Conservation (phyloP, 1,140 invertebrate genomes). For the Platorchestia sp. region DNA sequence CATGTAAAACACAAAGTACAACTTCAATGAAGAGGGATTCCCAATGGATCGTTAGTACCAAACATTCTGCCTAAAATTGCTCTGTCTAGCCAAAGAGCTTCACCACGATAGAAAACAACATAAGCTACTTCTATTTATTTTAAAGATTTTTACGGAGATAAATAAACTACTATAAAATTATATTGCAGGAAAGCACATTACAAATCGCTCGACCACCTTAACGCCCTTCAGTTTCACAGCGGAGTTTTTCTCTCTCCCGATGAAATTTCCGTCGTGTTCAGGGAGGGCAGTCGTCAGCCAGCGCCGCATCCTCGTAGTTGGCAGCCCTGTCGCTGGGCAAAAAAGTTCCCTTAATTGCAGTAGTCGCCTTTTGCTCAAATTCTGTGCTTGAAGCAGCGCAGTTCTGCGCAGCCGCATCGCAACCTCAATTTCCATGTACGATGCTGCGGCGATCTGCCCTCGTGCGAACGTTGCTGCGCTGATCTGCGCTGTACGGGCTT, state of each 20-base stretch:
- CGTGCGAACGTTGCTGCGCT: too few species aligned
- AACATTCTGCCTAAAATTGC: background rate
- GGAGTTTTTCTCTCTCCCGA: too few species aligned
- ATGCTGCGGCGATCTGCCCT: too few species aligned
- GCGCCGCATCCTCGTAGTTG: background rate
- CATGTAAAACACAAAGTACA: background rate
- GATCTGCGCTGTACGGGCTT: too few species aligned
- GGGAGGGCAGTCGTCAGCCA: background rate
- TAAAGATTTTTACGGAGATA: background rate
- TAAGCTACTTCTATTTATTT: background rate
- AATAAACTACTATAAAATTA: background rate
- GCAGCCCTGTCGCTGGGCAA: too few species aligned
- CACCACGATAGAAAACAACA: background rate
- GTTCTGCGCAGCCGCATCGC: too few species aligned
- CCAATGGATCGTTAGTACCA: background rate
- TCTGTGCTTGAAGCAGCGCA: too few species aligned
- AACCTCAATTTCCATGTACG: too few species aligned
- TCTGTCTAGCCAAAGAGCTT: background rate
- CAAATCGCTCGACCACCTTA: background rate
- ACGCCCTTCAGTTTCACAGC: background rate
- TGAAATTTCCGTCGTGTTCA: background rate
- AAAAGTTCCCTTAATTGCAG: too few species aligned
- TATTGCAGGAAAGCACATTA: background rate
- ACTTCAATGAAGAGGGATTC: background rate
- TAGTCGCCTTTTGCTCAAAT: too few species aligned